Base-by-base conservation (phyloP, 35 echinoderm and acorn worm species). In the Eucidaris tribuloides region DNA sequence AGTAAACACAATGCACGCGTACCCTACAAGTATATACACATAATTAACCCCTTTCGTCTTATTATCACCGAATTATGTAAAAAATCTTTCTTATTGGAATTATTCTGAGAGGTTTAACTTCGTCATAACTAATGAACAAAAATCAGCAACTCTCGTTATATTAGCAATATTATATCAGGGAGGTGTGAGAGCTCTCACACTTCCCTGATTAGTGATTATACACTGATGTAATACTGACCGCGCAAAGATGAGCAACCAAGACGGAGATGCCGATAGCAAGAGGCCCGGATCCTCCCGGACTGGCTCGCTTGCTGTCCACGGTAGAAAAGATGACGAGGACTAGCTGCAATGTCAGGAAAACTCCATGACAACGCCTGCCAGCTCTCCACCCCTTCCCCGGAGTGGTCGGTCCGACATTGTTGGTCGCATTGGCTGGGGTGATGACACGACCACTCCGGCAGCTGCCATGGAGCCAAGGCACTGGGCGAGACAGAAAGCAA, bases 321-420 rank as follows among this genome's bases (percentile, higher is more conserved):
- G 94, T 97, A 3, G 94, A 82, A 81, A 97, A 97, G 1, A 97
- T 87, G 29, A 87, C 89, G 29, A 92, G 83, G 0, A 97, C 94
- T 0, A 97, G 77, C 82, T 97, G 90, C 27, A 93, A 92, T 4
- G 94, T 93, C 18, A 97, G 54, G 5, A 92, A 45, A 1, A 89
- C 39, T 62, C 93, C 94, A n/a, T n/a, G n/a, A n/a, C n/a, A n/a
- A 3, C 92, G 33, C 30, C 89, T 17, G 50, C 92, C 56, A 34
- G 68, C 94, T 31, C 93, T 90, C 43, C 37, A 74, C 0, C 62
- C 65, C 0, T 24, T 31, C 20, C 50, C 56, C 13, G 85, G 62
- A 2, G 30, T 42, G 23, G 84, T 91, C 32, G 87, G 86, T 3
- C 92, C 92, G n/a, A 85, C 70, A 3, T 18, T 3, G 1, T 43